These are phyloP conservation scores for Conus betulinus DNA, from an alignment of 1,140 invertebrate species.

Conservation along the genomic window DNA sequence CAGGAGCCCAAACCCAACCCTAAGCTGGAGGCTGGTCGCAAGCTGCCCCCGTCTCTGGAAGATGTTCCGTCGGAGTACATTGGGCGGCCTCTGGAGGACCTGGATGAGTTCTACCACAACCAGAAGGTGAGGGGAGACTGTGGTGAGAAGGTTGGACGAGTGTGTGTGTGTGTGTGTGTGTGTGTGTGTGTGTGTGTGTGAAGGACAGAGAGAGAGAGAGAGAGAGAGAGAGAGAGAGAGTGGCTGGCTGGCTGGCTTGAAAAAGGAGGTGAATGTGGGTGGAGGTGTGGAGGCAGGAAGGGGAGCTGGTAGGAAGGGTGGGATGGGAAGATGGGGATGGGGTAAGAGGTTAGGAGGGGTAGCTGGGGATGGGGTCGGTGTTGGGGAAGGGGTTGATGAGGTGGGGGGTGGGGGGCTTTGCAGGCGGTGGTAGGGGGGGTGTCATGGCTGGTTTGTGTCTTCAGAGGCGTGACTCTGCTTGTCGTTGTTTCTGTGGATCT, in stretches of 20 bases:
- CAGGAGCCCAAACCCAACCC: constrained; percentile 66
- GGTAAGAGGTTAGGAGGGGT: too few species aligned
- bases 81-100: constrained; percentile 72
- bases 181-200: not conserved
- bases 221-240: not conserved
- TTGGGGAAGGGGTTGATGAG: too few species aligned
- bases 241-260: not conserved
- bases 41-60: constrained; percentile 69
- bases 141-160: not conserved
- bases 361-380: too few species aligned
- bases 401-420: too few species aligned
- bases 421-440: too few species aligned
- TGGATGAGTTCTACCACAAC: constrained; percentile 74
- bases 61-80: constrained; percentile 66
- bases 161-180: not conserved
- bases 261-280: too few species aligned
- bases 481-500: too few species aligned
- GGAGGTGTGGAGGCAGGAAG: too few species aligned
- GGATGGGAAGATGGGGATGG: too few species aligned
- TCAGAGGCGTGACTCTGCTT: not conserved
- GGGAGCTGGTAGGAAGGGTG: too few species aligned
- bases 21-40: constrained; percentile 71
- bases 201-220: not conserved
- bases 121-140: constrained; percentile 61
- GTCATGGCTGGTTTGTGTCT: not conserved